Evolutionary conservation across 2,113 vertebrate species (phyloP).

Genomic region (Ornithorhynchus anatinus): DNA sequence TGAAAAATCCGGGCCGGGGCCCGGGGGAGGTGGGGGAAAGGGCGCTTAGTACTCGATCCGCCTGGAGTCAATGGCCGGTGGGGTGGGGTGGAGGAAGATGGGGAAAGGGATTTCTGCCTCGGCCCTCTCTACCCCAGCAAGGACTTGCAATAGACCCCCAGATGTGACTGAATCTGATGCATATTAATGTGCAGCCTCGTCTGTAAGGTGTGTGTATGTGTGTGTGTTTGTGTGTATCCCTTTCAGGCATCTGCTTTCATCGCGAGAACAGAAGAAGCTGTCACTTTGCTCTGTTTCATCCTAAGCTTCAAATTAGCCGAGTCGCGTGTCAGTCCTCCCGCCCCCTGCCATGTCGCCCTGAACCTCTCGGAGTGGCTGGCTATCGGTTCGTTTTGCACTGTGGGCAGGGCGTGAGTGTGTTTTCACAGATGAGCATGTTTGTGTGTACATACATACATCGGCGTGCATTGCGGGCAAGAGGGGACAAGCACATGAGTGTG

Average conservation of each 20-base stretch:
- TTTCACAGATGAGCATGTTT: too few species aligned
- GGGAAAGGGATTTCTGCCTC: not conserved
- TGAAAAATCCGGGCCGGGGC: conserved; percentile 66
- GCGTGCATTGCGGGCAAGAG: too few species aligned
- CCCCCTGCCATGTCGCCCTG: conserved; percentile 51
- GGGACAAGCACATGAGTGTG: too few species aligned
- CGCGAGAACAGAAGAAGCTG: conserved; percentile 40
- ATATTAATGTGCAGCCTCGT: conserved; percentile 63
- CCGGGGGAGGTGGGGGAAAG: conserved; percentile 41
- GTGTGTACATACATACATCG: too few species aligned
- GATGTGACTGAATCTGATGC: too few species aligned
- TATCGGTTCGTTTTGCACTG: conserved; percentile 55
- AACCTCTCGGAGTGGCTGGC: conserved; percentile 65
- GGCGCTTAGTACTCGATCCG: too few species aligned
- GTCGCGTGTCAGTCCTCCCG: conserved; percentile 38
- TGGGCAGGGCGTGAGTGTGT: too few species aligned
- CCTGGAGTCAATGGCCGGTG: not conserved
- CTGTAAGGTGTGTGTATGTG: too few species aligned
- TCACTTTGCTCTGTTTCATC: conserved; percentile 50
- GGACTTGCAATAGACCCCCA: too few species aligned
- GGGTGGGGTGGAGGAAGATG: too few species aligned
- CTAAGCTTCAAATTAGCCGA: conserved; percentile 38
- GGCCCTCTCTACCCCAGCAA: not conserved
- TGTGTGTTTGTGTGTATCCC: conserved; percentile 34
- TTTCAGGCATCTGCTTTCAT: conserved; percentile 34